These are phyloP conservation scores for Oscheius sp. DNA, from an alignment of 1,140 invertebrate species.

Conservation along the genomic window DNA sequence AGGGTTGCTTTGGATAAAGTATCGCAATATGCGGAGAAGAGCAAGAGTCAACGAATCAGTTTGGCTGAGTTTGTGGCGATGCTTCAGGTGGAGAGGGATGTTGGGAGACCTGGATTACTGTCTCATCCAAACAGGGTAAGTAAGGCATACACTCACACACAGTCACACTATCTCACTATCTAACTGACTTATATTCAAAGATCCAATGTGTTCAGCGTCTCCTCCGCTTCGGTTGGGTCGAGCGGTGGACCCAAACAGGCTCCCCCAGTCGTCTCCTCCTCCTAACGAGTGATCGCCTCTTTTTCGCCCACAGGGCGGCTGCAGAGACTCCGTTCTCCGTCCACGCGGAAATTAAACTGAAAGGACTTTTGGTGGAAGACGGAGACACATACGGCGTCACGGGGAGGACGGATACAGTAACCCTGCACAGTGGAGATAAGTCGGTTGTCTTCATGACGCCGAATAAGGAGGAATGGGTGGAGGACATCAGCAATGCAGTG, in stretches of 20 bases:
- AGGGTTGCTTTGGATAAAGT: constrained; percentile 32
- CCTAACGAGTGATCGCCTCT: constrained; percentile 22
- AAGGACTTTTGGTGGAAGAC: constrained; percentile 36
- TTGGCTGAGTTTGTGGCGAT: constrained; percentile 21
- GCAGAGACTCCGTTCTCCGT: constrained; percentile 20
- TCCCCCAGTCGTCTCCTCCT: constrained; percentile 15
- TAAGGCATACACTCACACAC: not conserved
- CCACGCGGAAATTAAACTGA: constrained; percentile 19
- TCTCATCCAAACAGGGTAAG: constrained; percentile 31
- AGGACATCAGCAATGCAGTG: constrained; percentile 29
- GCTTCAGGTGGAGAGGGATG: constrained; percentile 23
- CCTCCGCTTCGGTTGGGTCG: constrained; percentile 16
- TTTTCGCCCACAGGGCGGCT: constrained; percentile 26
- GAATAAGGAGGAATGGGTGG: constrained; percentile 2
- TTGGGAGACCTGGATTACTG: constrained; percentile 1
- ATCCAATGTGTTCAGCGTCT: constrained; percentile 1
- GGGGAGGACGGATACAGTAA: constrained; percentile 14
- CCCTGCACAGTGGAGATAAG: constrained; percentile 22
- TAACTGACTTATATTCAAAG: constrained; percentile 15
- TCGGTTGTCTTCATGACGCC: constrained; percentile 21
- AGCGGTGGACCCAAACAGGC: constrained; percentile 12
- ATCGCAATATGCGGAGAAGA: constrained; percentile 23
- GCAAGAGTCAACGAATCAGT: constrained; percentile 2
- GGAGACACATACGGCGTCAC: constrained; percentile 23
- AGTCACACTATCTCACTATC: not conserved